phyloP scores from a whole-genome alignment of 2,113 vertebrate genomes.

The Anser brachyrhynchus region DNA sequence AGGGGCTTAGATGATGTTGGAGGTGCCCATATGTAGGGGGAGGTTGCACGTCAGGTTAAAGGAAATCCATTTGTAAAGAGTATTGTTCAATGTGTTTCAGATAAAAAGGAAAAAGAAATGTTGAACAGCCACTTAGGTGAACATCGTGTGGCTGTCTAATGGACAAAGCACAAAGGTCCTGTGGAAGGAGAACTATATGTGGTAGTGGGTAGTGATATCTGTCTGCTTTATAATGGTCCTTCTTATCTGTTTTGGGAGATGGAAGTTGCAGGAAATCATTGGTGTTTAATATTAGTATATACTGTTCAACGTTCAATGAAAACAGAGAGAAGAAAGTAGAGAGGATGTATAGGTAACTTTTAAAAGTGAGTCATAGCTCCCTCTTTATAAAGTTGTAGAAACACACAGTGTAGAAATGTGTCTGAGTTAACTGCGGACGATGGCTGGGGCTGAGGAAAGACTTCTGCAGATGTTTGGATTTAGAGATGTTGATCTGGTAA shows the following conservation, averaged over 20 bases:
- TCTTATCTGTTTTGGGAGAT: not conserved
- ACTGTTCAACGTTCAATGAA: not conserved
- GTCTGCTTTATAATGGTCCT: not conserved
- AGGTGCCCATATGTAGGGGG: not conserved
- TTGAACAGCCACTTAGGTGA: not conserved
- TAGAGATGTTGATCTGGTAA: not conserved
- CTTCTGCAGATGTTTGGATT: not conserved
- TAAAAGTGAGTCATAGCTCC: not conserved
- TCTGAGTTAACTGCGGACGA: not conserved
- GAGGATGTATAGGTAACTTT: not conserved
- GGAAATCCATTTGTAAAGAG: not conserved
- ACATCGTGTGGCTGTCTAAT: not conserved
- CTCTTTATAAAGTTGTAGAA: not conserved
- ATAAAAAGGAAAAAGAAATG: not conserved
- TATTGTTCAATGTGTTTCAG: not conserved
- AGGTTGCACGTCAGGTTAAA: not conserved
- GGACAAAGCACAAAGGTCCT: not conserved
- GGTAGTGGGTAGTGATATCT: not conserved
- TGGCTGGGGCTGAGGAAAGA: not conserved
- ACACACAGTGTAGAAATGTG: fast-evolving
- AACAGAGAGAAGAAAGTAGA: not conserved
- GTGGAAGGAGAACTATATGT: not conserved
- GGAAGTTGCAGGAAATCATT: not conserved
- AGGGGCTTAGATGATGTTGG: not conserved
- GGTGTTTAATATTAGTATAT: fast-evolving